Evolutionary conservation across 2,888 invertebrate genomes (phyloP).

Genomic region (Phaedon cochleariae): DNA sequence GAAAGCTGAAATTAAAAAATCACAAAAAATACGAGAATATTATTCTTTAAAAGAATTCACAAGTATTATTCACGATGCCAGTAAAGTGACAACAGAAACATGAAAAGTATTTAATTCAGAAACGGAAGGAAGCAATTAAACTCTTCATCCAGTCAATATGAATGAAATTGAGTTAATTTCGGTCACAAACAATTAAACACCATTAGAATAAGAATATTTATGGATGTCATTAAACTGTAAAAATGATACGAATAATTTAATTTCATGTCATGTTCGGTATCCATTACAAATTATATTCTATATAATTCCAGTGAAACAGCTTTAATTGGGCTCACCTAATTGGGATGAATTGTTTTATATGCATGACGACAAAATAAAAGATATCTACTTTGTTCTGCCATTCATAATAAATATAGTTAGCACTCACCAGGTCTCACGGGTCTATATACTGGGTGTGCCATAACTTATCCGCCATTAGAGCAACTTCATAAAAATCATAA

Average conservation of each 20-base stretch:
- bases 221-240: slow-evolving; percentile 38
- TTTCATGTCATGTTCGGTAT: neutral
- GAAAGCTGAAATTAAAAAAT: too few species aligned
- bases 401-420: too few species aligned
- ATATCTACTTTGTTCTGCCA: too few species aligned
- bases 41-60: too few species aligned
- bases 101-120: neutral
- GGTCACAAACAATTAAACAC: slow-evolving; percentile 49
- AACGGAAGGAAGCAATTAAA: slow-evolving; percentile 47
- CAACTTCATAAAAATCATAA: too few species aligned
- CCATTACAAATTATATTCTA: neutral
- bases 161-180: slow-evolving; percentile 41
- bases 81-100: neutral
- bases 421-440: too few species aligned
- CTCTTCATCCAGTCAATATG: slow-evolving; percentile 43
- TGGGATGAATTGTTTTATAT: neutral
- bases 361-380: neutral
- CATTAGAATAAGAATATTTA: slow-evolving; percentile 40
- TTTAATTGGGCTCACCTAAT: neutral
- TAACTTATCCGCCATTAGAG: too few species aligned
- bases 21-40: too few species aligned
- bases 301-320: neutral
- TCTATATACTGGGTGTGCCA: too few species aligned
- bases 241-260: slow-evolving; percentile 39
- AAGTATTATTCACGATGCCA: neutral